A percentile compares a stretch with the other conserved stretches of the same genome.
phyloP scores from a whole-genome alignment of 2,797 vertebrate genomes.

The Borostomias antarcticus region DNA sequence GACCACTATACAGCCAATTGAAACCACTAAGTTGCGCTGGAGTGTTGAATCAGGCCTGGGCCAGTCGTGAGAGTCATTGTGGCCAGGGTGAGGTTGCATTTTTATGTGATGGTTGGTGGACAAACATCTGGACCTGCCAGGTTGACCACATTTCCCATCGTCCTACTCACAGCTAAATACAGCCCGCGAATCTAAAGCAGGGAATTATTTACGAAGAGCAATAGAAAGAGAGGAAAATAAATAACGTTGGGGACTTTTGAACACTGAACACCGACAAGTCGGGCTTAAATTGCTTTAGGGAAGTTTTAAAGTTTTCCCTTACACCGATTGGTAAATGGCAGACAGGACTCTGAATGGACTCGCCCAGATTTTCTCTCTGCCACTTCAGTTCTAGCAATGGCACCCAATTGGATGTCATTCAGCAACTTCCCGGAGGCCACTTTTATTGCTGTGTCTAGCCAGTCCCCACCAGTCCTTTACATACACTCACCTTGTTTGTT shows the following conservation, averaged over 20 bases:
- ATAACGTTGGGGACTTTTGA: not conserved
- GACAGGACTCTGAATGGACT: too few species aligned
- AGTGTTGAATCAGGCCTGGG: constrained; percentile 38
- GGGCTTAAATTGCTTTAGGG: too few species aligned
- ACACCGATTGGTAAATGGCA: too few species aligned
- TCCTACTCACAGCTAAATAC: constrained; percentile 35
- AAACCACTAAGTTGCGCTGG: constrained; percentile 55
- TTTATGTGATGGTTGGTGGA: constrained; percentile 49
- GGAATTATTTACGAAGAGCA: not conserved
- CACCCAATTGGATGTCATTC: not conserved
- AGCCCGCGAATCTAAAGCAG: constrained; percentile 32
- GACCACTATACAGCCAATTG: constrained; percentile 39
- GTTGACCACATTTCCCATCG: constrained; percentile 40
- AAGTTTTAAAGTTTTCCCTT: too few species aligned
- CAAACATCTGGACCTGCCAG: constrained; percentile 43
- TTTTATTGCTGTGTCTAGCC: not conserved
- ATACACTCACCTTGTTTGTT: constrained; percentile 34
- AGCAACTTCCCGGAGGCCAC: not conserved
- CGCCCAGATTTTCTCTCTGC: too few species aligned
- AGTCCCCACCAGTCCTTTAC: constrained; percentile 24
- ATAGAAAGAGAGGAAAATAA: not conserved
- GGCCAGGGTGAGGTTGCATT: constrained; percentile 31
- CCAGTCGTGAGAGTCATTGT: constrained; percentile 44
- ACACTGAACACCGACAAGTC: not conserved
- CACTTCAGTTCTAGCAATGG: not conserved